Base-by-base conservation (phyloP, 2,888 invertebrate species). In the Aleiodes alternator region DNA sequence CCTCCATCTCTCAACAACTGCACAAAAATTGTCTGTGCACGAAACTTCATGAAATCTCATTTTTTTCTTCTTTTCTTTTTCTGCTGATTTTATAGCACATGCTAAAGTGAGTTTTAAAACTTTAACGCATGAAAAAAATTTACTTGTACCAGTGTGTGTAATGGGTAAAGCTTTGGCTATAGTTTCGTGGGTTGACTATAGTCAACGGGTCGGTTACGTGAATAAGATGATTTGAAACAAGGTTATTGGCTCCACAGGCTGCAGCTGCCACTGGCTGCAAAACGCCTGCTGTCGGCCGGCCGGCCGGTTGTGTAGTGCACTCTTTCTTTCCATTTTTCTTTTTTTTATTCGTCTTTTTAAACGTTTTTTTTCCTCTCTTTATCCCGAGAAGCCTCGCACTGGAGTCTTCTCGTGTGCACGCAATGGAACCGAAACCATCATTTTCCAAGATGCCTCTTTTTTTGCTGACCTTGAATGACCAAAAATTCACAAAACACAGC, bases 211-310 rank as follows among this genome's bases (percentile, higher is more conserved):
- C 83, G 83, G 64, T 83, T 82, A 83, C 81, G 81, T 78, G 83
- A 82, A 85, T 83, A 85, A 83, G 84, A 85, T 83, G 82, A 86
- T 83, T 86, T 81, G 84, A 83, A 85, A 86, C 83, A 84, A 84
- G 83, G 84, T 85, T 86, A 85, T 84, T 84, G 85, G 84, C 81
- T 82, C 70, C 80, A 80, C 80, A 82, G 79, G 83, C 82, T 81
- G 83, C 79, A 80, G 79, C 79, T 79, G 80, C 76, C 78, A 70
- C 73, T 74, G 64, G 78, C 76, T 55, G 72, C 72, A 76, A 23
- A 23, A 73, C 77, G 76, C 66, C 73, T 73, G 77, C 72, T 68
- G 61, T 55, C 64, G 70, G 64, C 64, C 64, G 70, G 64, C 70
- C 75, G 59, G 75, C 72, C 72, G 38, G 59, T 72, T 48, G 69